Evolutionary conservation across 2,113 vertebrate genomes (phyloP), one percentile per base, ranked within the genome.

Genomic region (Xenotilapia leptura): DNA sequence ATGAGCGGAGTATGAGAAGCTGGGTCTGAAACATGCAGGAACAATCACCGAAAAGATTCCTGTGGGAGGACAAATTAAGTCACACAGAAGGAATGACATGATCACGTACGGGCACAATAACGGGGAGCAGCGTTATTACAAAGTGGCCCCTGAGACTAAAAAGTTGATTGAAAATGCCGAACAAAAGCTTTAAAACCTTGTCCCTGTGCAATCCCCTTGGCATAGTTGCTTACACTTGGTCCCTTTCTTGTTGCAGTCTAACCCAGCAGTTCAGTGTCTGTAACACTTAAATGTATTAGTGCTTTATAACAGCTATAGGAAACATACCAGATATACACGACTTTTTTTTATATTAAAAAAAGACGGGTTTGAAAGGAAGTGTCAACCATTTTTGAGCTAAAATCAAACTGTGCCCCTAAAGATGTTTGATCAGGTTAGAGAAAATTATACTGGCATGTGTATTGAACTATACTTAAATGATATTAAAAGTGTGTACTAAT

Each of bases 31-130:
- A 38, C n/a, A 33, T 19, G 7, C 87, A 53, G 79, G 56, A 83
- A 51, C 60, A 79, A 38, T 56, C 51, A 47, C 53, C 1, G 1
- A 38, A 45, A 75, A 51, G 33, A 19, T 84, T 90, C 81, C 58
- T 80, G 86, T 47, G 84, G 89, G 80, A 79, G 89, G 58, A 56
- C 60, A 33, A 83, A 92, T 86, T 36, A 87, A 84, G 84, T 31
- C 47, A 36, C 45, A 19, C 56, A 60, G 13, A 80, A 70, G 77
- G 40, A 81, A 49, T 70, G 82, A 87, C 79, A 77, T 45, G 68
- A 87, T 87, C 75, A 42, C 7, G 14, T 60, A 49, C 23, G 45
- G 49, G 21, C 77, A 80, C 73, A 70, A 79, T 80, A 47, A 51
- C 1, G 28, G 62, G 84, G 73, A 55, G 86, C 54, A 55, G 31